A percentile compares a stretch with the other conserved stretches of the same genome.
Evolutionary conservation across 2,113 vertebrate species (phyloP).

Genomic region (Chloropsis cyanopogon): DNA sequence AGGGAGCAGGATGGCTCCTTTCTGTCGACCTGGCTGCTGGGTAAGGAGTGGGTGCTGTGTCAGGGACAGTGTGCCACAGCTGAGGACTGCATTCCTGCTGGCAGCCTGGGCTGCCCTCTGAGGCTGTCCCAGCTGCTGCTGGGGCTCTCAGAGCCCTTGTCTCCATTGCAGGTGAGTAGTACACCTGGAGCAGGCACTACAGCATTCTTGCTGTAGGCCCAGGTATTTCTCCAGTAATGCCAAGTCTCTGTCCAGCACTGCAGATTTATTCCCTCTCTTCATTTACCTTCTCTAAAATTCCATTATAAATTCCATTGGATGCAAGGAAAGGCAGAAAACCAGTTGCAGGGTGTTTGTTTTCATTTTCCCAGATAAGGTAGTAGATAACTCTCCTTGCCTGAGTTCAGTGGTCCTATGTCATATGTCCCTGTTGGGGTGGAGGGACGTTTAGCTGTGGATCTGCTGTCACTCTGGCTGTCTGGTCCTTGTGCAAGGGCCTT

Average conservation of each 20-base stretch:
- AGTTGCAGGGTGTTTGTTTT: not conserved
- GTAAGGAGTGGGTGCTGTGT: not conserved
- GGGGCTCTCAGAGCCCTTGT: not conserved
- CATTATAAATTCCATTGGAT: not conserved
- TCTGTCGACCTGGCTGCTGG: not conserved
- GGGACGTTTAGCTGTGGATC: not conserved
- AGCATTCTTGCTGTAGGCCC: not conserved
- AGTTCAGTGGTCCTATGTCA: not conserved
- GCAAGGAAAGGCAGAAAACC: not conserved
- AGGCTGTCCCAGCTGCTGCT: not conserved
- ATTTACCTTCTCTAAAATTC: not conserved
- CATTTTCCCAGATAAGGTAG: not conserved
- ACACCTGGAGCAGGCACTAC: not conserved
- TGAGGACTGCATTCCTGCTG: not conserved
- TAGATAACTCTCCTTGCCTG: not conserved
- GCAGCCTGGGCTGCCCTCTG: not conserved
- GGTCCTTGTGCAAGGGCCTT: not conserved
- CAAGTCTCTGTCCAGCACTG: not conserved
- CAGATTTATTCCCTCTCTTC: not conserved
- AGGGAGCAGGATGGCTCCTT: not conserved
- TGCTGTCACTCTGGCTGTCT: not conserved
- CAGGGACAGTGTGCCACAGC: not conserved
- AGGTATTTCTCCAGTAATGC: not conserved
- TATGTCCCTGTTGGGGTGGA: fast-evolving
- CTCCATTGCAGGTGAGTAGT: fast-evolving